Percentiles rank a stretch among this genome's conserved stretches.
Evolutionary conservation across 2,113 vertebrate genomes (phyloP).

Genomic region (Crocuta crocuta): DNA sequence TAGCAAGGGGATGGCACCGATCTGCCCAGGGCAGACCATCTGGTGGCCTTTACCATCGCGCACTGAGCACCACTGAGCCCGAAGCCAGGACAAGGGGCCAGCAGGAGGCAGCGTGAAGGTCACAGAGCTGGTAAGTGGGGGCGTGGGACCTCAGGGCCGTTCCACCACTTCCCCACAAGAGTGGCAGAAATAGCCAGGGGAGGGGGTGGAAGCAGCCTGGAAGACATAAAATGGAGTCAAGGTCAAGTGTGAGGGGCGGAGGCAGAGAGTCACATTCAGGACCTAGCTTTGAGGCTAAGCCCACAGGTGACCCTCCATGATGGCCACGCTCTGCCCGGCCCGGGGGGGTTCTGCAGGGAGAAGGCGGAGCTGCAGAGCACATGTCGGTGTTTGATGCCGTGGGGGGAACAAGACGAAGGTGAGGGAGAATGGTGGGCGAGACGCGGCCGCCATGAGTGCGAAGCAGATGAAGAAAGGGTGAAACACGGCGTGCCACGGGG

Average conservation of each 20-base stretch:
- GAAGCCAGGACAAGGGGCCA: not conserved
- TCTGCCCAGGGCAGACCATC: no score
- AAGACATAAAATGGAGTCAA: accelerated
- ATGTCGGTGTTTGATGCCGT: accelerated
- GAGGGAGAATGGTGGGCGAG: not conserved
- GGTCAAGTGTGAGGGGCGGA: not conserved
- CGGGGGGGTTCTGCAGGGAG: accelerated
- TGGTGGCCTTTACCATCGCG: no score
- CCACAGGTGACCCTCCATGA: not conserved
- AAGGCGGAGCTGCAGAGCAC: not conserved
- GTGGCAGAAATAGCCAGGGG: not conserved
- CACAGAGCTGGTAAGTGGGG: not conserved
- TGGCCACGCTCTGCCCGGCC: accelerated
- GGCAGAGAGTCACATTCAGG: accelerated
- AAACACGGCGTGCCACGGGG: no score
- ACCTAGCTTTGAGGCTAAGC: not conserved
- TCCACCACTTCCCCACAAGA: accelerated
- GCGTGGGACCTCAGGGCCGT: not conserved
- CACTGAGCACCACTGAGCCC: not conserved
- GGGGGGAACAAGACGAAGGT: not conserved
- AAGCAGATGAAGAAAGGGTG: not conserved
- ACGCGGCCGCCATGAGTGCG: accelerated
- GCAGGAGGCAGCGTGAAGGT: not conserved
- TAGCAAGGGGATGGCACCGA: not conserved
- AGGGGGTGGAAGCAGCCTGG: not conserved